Evolutionary conservation across 2,113 vertebrate genomes (phyloP).

Genomic region (Chloebia gouldiae): DNA sequence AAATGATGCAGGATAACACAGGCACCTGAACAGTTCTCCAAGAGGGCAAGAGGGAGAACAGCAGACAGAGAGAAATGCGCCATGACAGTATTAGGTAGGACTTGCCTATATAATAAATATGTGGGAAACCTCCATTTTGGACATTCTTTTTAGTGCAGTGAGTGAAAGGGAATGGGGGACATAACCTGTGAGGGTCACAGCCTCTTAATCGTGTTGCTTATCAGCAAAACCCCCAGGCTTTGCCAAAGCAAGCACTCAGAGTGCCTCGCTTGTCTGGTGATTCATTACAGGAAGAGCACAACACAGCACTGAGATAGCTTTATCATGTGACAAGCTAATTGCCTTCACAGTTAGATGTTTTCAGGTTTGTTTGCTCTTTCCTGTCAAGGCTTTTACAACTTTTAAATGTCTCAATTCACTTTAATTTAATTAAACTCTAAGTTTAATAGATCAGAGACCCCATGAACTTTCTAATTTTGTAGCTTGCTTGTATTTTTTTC

Average conservation of each 20-base stretch:
- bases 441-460: neutral
- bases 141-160: neutral
- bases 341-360: neutral
- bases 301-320: neutral
- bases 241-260: neutral
- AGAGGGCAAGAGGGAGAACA: fast-evolving
- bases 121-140: neutral
- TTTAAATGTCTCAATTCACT: neutral
- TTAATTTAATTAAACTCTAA: neutral
- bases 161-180: neutral
- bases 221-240: neutral
- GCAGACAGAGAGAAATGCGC: neutral
- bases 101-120: neutral
- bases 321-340: neutral
- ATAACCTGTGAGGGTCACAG: neutral
- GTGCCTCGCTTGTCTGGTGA: fast-evolving
- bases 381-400: neutral
- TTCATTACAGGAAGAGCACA: neutral
- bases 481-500: neutral
- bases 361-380: neutral
- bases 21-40: neutral
- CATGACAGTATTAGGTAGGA: fast-evolving
- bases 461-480: neutral
- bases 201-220: neutral
- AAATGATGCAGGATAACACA: neutral